Percentiles rank a stretch among this genome's conserved stretches.
Evolutionary conservation across 2,797 vertebrate genomes (phyloP).

Genomic region (Brachyrhaphis roseni): DNA sequence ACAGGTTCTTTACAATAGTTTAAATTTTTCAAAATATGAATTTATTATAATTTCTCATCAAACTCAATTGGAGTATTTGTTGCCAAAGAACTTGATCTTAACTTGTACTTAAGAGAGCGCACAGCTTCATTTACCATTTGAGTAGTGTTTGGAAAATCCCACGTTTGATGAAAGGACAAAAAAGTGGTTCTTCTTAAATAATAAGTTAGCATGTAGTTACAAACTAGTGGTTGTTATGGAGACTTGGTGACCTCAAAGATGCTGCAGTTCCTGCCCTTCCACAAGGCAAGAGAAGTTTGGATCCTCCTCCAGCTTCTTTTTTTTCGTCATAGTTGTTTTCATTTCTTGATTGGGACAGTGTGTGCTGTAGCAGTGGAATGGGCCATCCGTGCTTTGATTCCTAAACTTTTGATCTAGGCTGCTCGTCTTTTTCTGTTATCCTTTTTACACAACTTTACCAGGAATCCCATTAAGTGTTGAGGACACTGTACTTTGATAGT

Average conservation of each 20-base stretch:
- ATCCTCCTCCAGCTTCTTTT: not conserved
- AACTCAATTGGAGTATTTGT: too few relatives aligned
- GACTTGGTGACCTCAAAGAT: not conserved
- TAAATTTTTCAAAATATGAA: not conserved
- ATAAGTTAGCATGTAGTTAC: not conserved
- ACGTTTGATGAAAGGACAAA: not conserved
- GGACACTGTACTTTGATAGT: not conserved
- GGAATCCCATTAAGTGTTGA: not conserved
- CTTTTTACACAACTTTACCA: not conserved
- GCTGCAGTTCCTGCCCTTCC: not conserved
- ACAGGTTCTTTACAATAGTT: not conserved
- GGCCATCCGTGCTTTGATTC: not conserved
- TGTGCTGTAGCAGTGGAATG: not conserved
- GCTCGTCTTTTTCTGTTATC: not conserved
- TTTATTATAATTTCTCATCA: too few relatives aligned
- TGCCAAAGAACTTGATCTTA: too few relatives aligned
- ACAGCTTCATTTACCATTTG: not conserved
- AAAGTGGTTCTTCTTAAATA: not conserved
- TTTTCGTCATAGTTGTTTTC: not conserved
- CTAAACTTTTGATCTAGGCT: not conserved
- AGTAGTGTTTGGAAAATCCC: not conserved
- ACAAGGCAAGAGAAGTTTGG: not conserved
- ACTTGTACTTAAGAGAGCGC: too few relatives aligned
- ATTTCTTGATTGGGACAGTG: not conserved
- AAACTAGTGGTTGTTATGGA: not conserved